These are phyloP conservation scores for Moxostoma hubbsi DNA, from an alignment of 2,797 vertebrate genomes.

Conservation along the genomic window DNA sequence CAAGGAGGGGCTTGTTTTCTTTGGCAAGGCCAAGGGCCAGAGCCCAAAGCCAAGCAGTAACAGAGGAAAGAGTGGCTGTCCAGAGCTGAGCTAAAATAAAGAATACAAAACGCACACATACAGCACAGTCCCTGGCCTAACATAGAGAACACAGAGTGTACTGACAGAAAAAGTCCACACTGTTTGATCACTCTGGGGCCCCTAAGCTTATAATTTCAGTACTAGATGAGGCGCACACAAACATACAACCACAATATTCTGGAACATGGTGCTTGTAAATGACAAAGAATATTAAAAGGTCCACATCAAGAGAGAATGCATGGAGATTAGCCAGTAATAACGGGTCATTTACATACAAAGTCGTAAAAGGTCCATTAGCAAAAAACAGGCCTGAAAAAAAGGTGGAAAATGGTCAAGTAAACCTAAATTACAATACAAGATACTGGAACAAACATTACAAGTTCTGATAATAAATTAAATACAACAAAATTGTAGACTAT, in stretches of 20 bases:
- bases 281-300: no score
- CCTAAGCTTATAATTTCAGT: no score
- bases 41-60: conserved; percentile 11
- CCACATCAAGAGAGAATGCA: no score
- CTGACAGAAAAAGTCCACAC: no score
- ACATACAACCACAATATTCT: no score
- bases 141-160: neutral
- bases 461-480: no score
- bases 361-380: neutral
- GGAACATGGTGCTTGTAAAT: no score
- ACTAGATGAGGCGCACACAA: no score
- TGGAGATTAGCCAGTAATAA: no score
- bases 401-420: neutral
- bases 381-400: neutral
- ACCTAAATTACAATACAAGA: neutral
- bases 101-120: neutral
- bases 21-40: conserved; percentile 8
- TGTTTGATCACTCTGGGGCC: no score
- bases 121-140: neutral
- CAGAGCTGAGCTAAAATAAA: conserved; percentile 2
- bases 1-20: conserved; percentile 44
- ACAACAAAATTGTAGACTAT: no score
- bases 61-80: conserved; percentile 16
- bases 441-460: neutral
- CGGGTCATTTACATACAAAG: no score